Conservation (phyloP, 2,113 vertebrate species). For the Zosterops pallidus region DNA sequence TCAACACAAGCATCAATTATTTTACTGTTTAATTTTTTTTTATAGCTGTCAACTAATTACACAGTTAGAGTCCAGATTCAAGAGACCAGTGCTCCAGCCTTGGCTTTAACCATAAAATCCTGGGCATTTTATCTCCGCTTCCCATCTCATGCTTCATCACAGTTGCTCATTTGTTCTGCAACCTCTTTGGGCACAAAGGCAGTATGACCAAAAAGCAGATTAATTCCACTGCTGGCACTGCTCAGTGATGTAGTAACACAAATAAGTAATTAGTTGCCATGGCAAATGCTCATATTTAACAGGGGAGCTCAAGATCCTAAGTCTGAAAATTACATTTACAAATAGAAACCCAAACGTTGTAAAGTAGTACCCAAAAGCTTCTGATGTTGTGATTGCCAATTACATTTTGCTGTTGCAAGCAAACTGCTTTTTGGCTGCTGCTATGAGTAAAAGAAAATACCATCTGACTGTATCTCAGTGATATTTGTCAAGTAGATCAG, state of each 20-base stretch:
- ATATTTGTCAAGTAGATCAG: background rate
- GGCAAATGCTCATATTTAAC: background rate
- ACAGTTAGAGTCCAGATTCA: background rate
- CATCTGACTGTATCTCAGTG: background rate
- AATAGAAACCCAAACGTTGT: background rate
- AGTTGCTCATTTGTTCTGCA: background rate
- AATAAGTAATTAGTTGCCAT: background rate
- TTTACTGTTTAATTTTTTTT: background rate
- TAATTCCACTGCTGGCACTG: background rate
- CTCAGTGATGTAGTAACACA: background rate
- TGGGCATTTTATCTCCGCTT: background rate
- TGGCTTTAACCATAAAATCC: background rate
- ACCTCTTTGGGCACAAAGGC: background rate
- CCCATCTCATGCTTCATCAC: background rate
- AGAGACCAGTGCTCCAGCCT: background rate
- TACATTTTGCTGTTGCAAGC: background rate
- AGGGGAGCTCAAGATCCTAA: background rate
- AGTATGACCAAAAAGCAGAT: background rate
- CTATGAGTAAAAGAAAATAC: background rate
- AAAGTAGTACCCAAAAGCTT: background rate
- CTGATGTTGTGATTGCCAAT: background rate
- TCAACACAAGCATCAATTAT: background rate
- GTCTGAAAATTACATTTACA: background rate
- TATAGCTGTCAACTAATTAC: background rate
- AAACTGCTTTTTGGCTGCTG: constrained; percentile 23